phyloP scores from a whole-genome alignment of 2,888 invertebrate species.

The Salticus scenicus region DNA sequence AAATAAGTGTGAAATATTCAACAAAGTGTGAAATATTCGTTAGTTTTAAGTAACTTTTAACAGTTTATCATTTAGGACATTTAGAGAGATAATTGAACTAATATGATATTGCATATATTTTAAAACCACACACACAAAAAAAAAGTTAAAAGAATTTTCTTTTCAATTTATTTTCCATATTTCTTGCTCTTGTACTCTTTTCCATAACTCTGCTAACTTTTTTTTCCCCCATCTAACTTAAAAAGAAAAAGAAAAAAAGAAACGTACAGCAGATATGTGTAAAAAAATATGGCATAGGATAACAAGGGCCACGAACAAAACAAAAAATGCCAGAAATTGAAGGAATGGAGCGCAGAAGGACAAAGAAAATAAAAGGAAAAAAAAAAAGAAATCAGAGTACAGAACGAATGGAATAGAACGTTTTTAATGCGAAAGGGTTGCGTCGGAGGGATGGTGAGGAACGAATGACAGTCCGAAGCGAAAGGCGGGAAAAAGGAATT shows the following conservation, averaged over 20 bases:
- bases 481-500: conserved; percentile 46
- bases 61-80: too few relatives aligned
- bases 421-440: conserved; percentile 41
- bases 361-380: not conserved
- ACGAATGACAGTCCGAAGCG: conserved; percentile 29
- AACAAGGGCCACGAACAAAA: conserved; percentile 43
- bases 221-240: not conserved
- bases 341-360: conserved; percentile 16
- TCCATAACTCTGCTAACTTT: conserved; percentile 28
- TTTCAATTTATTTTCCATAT: conserved; percentile 53
- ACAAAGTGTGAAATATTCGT: too few relatives aligned
- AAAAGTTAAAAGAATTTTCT: not conserved
- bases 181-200: conserved; percentile 16
- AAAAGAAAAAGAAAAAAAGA: not conserved
- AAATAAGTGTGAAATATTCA: too few relatives aligned
- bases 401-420: conserved; percentile 20
- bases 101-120: too few relatives aligned
- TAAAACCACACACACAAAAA: not conserved
- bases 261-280: conserved; percentile 5
- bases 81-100: too few relatives aligned
- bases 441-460: conserved; percentile 19
- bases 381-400: not conserved
- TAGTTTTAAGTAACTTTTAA: too few relatives aligned
- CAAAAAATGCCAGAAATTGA: conserved; percentile 22
- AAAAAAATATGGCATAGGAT: conserved; percentile 19